phyloP scores from a whole-genome alignment of 1,140 invertebrate species.

The Drosophila simulans region DNA sequence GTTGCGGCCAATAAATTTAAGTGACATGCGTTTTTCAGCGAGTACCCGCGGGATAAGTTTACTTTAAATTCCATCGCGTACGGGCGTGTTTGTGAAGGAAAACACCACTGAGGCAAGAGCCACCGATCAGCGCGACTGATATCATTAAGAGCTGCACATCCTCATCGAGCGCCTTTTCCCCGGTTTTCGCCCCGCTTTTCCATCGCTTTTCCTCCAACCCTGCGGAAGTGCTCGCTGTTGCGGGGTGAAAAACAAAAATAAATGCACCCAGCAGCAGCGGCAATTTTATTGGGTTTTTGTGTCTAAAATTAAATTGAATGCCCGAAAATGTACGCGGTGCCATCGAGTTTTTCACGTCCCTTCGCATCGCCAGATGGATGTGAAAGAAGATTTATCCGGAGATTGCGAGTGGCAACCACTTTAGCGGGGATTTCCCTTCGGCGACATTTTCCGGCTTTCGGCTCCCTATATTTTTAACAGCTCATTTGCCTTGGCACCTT shows the following conservation, averaged over 20 bases:
- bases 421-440: slow-evolving; percentile 33
- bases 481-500: slow-evolving; percentile 76
- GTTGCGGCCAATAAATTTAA: slow-evolving; percentile 81
- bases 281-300: slow-evolving; percentile 63
- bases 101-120: not conserved
- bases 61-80: slow-evolving; percentile 72
- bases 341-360: slow-evolving; percentile 52
- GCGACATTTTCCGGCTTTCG: slow-evolving; percentile 69
- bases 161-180: slow-evolving; percentile 36
- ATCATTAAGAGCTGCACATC: slow-evolving; percentile 78
- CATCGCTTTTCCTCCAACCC: slow-evolving; percentile 28
- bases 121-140: slow-evolving; percentile 65
- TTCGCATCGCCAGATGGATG: slow-evolving; percentile 20
- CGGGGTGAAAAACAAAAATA: slow-evolving; percentile 60
- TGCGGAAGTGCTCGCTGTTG: slow-evolving; percentile 59
- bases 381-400: slow-evolving; percentile 27
- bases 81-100: slow-evolving; percentile 18
- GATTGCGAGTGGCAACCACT: slow-evolving; percentile 45
- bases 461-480: slow-evolving; percentile 52
- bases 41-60: slow-evolving; percentile 79
- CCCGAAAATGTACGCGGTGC: slow-evolving; percentile 50
- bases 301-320: slow-evolving; percentile 66
- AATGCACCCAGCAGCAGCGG: slow-evolving; percentile 39
- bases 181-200: not conserved
- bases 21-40: slow-evolving; percentile 82